Percentiles rank a stretch among this genome's conserved stretches.
These are phyloP conservation scores for Phyllopteryx taeniolatus DNA, from an alignment of 2,113 vertebrate species.

Conservation along the genomic window DNA sequence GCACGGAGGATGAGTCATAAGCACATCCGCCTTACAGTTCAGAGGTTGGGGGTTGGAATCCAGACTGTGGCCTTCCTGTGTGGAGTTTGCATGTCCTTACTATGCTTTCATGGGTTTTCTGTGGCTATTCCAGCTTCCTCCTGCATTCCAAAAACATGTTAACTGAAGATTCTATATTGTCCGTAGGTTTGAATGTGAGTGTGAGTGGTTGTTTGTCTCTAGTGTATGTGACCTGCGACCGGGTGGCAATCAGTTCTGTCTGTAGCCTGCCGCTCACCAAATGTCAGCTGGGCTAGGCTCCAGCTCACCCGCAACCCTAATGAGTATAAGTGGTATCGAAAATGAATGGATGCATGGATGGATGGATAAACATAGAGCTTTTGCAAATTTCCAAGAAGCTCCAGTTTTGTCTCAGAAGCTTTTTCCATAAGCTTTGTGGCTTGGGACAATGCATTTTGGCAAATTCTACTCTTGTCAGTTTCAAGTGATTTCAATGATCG, in stretches of 20 bases:
- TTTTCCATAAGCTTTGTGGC: neutral
- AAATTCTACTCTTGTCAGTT: neutral
- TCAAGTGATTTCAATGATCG: neutral
- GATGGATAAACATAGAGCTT: neutral
- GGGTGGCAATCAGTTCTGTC: neutral
- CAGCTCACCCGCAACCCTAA: neutral
- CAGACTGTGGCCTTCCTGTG: too few relatives aligned
- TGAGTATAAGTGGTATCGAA: neutral
- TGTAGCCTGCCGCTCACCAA: neutral
- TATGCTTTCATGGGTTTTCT: too few relatives aligned
- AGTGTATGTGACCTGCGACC: too few relatives aligned
- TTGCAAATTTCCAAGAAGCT: neutral
- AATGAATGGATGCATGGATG: neutral
- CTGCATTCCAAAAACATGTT: too few relatives aligned
- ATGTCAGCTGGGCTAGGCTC: neutral
- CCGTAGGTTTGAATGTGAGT: neutral
- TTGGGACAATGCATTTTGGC: too few relatives aligned
- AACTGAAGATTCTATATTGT: neutral
- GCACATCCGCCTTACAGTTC: too few relatives aligned
- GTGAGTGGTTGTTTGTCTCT: neutral
- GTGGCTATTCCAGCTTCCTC: neutral
- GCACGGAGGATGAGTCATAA: too few relatives aligned
- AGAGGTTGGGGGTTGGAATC: too few relatives aligned
- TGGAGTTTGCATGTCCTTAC: too few relatives aligned
- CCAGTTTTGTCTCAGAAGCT: neutral